A percentile compares a stretch with the other conserved stretches of the same genome.
Conservation (phyloP, 2,797 vertebrate species). For the Pseudomugil tenellus region DNA sequence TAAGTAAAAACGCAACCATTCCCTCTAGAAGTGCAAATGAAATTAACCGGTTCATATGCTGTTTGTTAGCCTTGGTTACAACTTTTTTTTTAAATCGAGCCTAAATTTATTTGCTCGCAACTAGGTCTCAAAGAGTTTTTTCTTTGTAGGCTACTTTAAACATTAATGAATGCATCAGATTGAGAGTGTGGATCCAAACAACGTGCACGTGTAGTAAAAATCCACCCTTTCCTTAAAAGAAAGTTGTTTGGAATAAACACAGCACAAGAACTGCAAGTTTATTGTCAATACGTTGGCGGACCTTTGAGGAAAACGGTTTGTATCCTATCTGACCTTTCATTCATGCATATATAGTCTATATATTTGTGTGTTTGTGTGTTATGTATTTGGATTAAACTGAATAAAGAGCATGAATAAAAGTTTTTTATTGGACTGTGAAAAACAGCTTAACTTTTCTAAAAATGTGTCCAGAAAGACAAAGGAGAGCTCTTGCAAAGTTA, state of each 20-base stretch:
- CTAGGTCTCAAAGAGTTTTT: neutral
- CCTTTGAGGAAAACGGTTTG: neutral
- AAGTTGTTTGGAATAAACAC: conserved; percentile 66
- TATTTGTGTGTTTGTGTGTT: no score
- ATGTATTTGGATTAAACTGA: neutral
- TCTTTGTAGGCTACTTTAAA: neutral
- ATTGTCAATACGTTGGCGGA: conserved; percentile 59
- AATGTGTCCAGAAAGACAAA: neutral
- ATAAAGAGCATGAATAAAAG: neutral
- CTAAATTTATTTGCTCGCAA: no score
- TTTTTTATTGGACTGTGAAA: neutral
- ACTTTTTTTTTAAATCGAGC: no score
- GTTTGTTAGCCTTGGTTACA: no score
- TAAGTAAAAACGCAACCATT: no score
- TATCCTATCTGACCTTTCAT: no score
- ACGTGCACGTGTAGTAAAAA: conserved; percentile 28
- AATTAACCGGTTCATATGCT: no score
- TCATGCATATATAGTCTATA: no score
- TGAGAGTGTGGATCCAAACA: conserved; percentile 52
- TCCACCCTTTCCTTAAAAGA: conserved; percentile 16
- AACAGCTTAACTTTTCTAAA: neutral
- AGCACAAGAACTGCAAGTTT: conserved; percentile 44
- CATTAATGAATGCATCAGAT: neutral
- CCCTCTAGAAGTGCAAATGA: no score
- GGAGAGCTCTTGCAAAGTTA: neutral